phyloP scores from a whole-genome alignment of 2,888 invertebrate species.

The Aproaerema taeniolella region DNA sequence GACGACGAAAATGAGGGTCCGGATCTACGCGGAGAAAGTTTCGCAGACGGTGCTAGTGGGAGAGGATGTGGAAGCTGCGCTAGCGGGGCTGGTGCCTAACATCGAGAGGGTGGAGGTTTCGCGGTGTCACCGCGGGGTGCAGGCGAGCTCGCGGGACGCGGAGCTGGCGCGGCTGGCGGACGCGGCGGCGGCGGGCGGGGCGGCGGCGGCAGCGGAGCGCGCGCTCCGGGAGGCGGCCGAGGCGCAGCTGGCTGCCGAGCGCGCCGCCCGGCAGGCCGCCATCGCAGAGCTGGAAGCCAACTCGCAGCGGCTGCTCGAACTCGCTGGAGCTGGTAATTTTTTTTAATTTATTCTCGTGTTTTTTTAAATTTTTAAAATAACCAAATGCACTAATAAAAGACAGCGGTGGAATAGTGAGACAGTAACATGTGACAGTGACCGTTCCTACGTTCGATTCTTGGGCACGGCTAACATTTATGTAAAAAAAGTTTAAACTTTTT shows the following conservation, averaged over 20 bases:
- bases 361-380: no score
- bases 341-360: no score
- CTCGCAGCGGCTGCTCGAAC: slow-evolving; percentile 82
- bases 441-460: no score
- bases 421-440: no score
- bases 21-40: slow-evolving; percentile 88
- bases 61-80: slow-evolving; percentile 83
- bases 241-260: slow-evolving; percentile 80
- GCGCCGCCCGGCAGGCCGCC: slow-evolving; percentile 84
- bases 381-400: no score
- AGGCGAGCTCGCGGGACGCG: slow-evolving; percentile 80
- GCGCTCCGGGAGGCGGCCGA: slow-evolving; percentile 77
- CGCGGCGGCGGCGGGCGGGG: slow-evolving; percentile 75
- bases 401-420: no score
- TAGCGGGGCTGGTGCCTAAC: slow-evolving; percentile 78
- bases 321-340: slow-evolving; percentile 67
- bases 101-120: slow-evolving; percentile 63
- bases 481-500: no score
- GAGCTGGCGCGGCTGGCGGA: slow-evolving; percentile 80
- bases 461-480: no score
- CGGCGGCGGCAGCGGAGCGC: slow-evolving; percentile 80
- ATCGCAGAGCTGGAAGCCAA: slow-evolving; percentile 85
- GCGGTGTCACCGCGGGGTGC: slow-evolving; percentile 78
- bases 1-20: slow-evolving; percentile 63
- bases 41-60: slow-evolving; percentile 87